phyloP scores from a whole-genome alignment of 92 coral and sea anemone genomes.

The Umimayanthus kanabou region DNA sequence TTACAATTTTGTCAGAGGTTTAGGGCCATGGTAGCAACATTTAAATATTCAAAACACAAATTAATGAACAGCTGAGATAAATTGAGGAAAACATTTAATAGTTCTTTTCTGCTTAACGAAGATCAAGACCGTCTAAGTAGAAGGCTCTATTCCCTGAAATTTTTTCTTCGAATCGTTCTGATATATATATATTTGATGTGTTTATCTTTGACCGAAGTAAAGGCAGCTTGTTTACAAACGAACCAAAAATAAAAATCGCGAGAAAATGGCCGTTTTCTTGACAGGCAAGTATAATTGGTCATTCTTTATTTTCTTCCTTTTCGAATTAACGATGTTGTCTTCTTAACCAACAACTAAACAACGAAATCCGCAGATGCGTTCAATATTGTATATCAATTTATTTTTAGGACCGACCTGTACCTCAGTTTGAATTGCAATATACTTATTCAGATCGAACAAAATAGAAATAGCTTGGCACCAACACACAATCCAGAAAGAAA shows the following conservation, averaged over 20 bases:
- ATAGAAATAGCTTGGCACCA: no score
- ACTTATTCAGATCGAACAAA: no score
- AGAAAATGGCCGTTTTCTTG: no score
- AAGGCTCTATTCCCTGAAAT: background rate
- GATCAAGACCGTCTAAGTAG: background rate
- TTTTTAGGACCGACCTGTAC: background rate
- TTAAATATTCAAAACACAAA: background rate
- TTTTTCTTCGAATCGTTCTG: background rate
- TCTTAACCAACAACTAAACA: background rate
- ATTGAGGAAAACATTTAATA: background rate
- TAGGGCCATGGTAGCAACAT: no score
- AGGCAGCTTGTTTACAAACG: background rate
- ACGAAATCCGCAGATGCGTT: background rate
- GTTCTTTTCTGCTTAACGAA: no score
- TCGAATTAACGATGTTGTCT: background rate
- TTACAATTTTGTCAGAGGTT: no score
- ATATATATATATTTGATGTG: background rate
- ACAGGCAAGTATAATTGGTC: no score
- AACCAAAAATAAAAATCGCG: no score
- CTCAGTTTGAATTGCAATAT: background rate
- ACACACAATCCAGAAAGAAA: background rate
- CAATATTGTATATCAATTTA: background rate
- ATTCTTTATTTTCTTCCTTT: no score
- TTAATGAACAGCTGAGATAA: background rate
- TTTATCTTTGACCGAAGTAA: background rate